Evolutionary conservation across 2,113 vertebrate genomes (phyloP), one percentile per base, ranked within the genome.

Genomic region (Aleadryas rufinucha): DNA sequence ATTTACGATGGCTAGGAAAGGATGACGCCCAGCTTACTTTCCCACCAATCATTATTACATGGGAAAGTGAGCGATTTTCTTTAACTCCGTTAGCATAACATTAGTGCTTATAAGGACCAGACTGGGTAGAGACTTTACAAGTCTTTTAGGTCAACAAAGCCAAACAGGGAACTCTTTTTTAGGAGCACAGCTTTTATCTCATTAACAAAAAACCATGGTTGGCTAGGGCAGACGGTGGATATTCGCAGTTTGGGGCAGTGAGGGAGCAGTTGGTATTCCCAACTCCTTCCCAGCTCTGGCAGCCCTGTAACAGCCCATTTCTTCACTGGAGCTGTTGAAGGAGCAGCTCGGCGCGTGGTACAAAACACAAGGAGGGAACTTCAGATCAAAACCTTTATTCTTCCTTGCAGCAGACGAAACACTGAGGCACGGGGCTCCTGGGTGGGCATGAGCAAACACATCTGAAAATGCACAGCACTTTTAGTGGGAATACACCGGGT

Each of bases 11-110:
- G 84, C 78, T 86, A 64, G 94, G 89, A 94, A 94, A 93, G 95
- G 84, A 97, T 94, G 92, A 95, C 3, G 30, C 71, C 94, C 72
- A 60, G 92, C 84, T 97, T 94, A 89, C 91, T 96, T 96, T 96
- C 84, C 83, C 74, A 70, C 93, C 66, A 60, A 88, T 92, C 94
- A 95, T 94, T 97, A 95, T 95, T 93, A 97, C 95, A 96, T n/a
- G 52, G 95, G 89, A 87, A 97, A 96, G 53, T 18, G 75, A 93
- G 74, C 3, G 49, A 84, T 95, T 94, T 97, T 82, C 93, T 93
- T 92, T 94, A 88, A 83, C 76, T 56, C 49, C 90, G 81, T 95
- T 95, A 92, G 68, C 93, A 91, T 90, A 72, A 95, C 92, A 83
- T 92, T 68, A 91, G 74, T 59, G 44, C 53, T 84, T 89, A 27